Evolutionary conservation across 2,888 invertebrate species (phyloP).

Genomic region (Thera obeliscata): DNA sequence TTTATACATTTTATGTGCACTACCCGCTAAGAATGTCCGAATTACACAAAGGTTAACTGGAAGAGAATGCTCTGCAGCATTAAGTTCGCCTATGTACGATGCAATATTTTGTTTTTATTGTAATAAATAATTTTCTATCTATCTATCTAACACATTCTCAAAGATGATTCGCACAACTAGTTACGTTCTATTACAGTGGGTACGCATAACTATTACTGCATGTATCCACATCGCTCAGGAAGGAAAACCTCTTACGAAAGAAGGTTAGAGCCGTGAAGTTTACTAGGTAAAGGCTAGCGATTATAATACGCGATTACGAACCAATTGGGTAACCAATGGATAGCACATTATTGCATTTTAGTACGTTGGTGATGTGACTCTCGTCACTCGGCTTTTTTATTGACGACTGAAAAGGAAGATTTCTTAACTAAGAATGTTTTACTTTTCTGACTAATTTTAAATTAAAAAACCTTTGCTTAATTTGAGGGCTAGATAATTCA

Average conservation of each 20-base stretch:
- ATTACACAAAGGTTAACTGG: too few species aligned
- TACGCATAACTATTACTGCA: constrained; percentile 44
- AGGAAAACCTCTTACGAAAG: constrained; percentile 71
- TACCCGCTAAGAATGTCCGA: too few species aligned
- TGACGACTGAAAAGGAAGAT: too few species aligned
- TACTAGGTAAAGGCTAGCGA: constrained; percentile 44
- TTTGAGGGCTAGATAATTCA: too few species aligned
- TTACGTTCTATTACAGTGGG: constrained; percentile 42
- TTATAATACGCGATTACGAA: constrained; percentile 27
- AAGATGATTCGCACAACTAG: not conserved
- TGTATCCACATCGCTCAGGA: constrained; percentile 52
- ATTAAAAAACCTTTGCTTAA: too few species aligned
- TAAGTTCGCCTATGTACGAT: too few species aligned
- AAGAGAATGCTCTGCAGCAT: too few species aligned
- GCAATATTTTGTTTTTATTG: too few species aligned
- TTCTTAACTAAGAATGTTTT: too few species aligned
- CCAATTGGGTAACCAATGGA: constrained; percentile 27
- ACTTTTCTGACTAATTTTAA: too few species aligned
- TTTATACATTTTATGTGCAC: too few species aligned
- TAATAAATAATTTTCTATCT: too few species aligned
- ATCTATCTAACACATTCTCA: not conserved
- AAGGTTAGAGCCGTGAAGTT: constrained; percentile 46
- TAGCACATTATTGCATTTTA: constrained; percentile 18
- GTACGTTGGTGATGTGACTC: not conserved
- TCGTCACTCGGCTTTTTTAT: not conserved